phyloP scores from a whole-genome alignment of 2,888 invertebrate species.

The Saturnia pavonia region DNA sequence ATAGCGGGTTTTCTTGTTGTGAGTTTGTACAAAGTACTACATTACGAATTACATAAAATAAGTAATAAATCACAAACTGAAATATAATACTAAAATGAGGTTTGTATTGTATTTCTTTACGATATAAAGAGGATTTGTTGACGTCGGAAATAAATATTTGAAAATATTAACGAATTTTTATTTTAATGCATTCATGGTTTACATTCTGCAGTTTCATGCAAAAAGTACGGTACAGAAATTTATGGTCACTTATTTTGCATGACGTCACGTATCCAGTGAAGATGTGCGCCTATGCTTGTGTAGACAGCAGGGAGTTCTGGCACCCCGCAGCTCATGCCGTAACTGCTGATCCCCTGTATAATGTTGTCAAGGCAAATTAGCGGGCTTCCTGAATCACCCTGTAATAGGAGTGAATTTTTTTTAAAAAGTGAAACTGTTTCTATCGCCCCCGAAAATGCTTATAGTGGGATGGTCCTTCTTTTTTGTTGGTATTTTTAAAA shows the following conservation, averaged over 20 bases:
- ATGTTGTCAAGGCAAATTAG: constrained; percentile 54
- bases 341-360: constrained; percentile 67
- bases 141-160: not conserved
- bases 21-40: not conserved
- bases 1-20: not conserved
- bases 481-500: no score
- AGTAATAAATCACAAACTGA: not conserved
- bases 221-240: not conserved
- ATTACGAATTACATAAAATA: not conserved
- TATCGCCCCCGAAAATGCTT: no score
- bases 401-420: no score
- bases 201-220: not conserved
- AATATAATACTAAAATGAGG: not conserved
- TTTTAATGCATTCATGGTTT: not conserved
- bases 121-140: not conserved
- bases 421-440: constrained; percentile 14
- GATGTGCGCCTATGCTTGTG: constrained; percentile 60
- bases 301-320: constrained; percentile 66
- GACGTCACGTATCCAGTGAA: constrained; percentile 57
- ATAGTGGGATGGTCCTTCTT: no score
- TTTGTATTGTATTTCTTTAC: not conserved
- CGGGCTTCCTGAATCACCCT: constrained; percentile 77
- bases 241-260: constrained; percentile 24
- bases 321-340: constrained; percentile 66
- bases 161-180: not conserved